These are phyloP conservation scores for Drosophila trapezifrons DNA, from an alignment of 1,140 invertebrate species.

Conservation along the genomic window DNA sequence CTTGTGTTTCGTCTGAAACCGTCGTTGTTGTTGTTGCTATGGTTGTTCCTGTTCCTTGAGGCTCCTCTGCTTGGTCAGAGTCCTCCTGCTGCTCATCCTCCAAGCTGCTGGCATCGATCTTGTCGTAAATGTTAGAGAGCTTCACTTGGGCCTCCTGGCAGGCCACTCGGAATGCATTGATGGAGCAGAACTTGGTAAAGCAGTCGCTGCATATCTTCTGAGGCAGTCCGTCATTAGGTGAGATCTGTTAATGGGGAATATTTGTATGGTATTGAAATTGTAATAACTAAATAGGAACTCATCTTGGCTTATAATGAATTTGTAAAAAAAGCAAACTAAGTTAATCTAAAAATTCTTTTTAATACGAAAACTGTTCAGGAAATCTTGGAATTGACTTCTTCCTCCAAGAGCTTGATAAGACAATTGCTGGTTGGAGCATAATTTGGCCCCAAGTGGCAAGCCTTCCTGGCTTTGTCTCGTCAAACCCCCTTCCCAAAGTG, in stretches of 20 bases:
- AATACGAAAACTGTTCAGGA: neutral
- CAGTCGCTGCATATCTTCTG: conserved; percentile 81
- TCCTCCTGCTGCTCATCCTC: conserved; percentile 47
- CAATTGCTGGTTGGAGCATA: neutral
- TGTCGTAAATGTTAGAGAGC: conserved; percentile 76
- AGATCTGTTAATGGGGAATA: conserved; percentile 52
- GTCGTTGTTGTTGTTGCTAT: conserved; percentile 30
- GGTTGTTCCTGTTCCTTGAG: conserved; percentile 9
- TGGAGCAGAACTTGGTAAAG: conserved; percentile 77
- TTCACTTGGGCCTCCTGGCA: conserved; percentile 78
- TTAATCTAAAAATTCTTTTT: neutral
- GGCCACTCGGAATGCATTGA: conserved; percentile 69
- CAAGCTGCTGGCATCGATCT: conserved; percentile 70
- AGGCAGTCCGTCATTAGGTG: conserved; percentile 74
- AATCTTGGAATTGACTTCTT: neutral
- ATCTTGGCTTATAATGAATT: no score
- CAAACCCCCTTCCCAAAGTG: neutral
- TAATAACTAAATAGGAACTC: neutral
- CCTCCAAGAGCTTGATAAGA: neutral
- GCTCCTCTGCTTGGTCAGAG: conserved; percentile 12
- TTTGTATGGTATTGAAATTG: neutral
- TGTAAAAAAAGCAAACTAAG: neutral
- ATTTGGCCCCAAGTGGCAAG: neutral
- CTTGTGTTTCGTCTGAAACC: conserved; percentile 53
- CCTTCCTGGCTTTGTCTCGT: conserved; percentile 2